phyloP scores from a whole-genome alignment of 1,140 invertebrate species.

The Drosophila littoralis region DNA sequence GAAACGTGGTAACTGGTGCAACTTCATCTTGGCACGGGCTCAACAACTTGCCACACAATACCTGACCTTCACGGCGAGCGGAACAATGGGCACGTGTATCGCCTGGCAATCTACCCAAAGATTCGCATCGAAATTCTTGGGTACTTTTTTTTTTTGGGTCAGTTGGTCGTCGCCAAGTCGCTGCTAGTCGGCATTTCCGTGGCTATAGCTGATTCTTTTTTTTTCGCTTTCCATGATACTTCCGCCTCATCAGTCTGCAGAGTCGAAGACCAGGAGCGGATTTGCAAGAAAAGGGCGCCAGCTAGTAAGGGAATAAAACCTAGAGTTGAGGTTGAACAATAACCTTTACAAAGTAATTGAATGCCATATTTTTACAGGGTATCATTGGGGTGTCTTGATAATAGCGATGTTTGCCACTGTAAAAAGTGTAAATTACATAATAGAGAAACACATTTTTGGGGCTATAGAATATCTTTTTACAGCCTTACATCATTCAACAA shows the following conservation, averaged over 20 bases:
- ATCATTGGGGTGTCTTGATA: too few relatives aligned
- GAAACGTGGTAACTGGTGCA: constrained; percentile 61
- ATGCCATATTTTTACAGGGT: too few relatives aligned
- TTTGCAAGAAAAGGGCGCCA: background rate
- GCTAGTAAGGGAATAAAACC: too few relatives aligned
- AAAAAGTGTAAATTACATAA: too few relatives aligned
- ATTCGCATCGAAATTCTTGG: constrained; percentile 35
- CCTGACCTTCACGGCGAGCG: constrained; percentile 25
- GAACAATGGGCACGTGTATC: constrained; percentile 35
- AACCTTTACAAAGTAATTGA: too few relatives aligned
- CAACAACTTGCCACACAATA: constrained; percentile 56
- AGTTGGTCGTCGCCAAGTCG: constrained; percentile 48
- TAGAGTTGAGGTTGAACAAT: too few relatives aligned
- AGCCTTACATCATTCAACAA: too few relatives aligned
- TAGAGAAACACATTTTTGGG: too few relatives aligned
- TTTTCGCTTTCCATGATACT: constrained; percentile 42
- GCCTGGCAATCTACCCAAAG: constrained; percentile 39
- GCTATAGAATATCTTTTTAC: too few relatives aligned
- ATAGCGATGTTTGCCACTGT: too few relatives aligned
- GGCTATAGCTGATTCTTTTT: constrained; percentile 6
- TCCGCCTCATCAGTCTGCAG: constrained; percentile 32
- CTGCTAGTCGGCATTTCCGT: constrained; percentile 1
- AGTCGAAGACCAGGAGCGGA: constrained; percentile 6
- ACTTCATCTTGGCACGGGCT: constrained; percentile 60
- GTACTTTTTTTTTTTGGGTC: constrained; percentile 38